Conservation (phyloP, 2,888 invertebrate genomes). For the Meandrusa payeni region DNA sequence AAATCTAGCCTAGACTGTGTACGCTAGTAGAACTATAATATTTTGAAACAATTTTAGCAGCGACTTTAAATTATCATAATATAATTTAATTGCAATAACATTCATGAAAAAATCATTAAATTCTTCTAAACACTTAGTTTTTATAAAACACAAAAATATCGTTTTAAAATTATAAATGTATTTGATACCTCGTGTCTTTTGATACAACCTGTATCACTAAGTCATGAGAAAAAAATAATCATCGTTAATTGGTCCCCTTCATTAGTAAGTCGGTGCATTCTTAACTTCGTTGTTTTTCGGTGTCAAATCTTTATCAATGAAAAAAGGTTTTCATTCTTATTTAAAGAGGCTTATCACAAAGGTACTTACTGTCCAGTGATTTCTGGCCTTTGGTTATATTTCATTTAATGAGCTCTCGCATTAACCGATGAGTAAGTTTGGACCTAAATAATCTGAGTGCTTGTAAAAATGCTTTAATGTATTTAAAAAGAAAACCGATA, state of each 20-base stretch:
- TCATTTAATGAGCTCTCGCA: slow-evolving; percentile 44
- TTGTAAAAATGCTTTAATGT: slow-evolving; percentile 9
- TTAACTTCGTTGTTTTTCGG: slow-evolving; percentile 64
- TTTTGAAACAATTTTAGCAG: too few relatives aligned
- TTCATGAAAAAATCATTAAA: too few relatives aligned
- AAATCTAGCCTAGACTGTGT: too few relatives aligned
- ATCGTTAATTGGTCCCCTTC: slow-evolving; percentile 79
- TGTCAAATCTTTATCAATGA: slow-evolving; percentile 80
- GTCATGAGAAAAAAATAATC: slow-evolving; percentile 73
- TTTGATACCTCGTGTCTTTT: too few relatives aligned
- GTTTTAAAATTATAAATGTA: too few relatives aligned
- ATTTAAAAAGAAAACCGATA: not conserved
- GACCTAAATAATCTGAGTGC: slow-evolving; percentile 12
- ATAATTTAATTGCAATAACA: too few relatives aligned
- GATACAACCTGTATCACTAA: slow-evolving; percentile 55
- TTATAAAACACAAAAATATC: not conserved
- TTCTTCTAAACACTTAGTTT: too few relatives aligned
- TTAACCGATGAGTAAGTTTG: slow-evolving; percentile 22
- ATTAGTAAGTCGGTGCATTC: slow-evolving; percentile 78
- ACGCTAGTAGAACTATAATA: too few relatives aligned
- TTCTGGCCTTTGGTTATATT: slow-evolving; percentile 57
- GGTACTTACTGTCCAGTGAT: slow-evolving; percentile 50
- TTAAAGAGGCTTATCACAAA: slow-evolving; percentile 70
- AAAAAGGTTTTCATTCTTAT: slow-evolving; percentile 78
- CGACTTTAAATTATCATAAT: too few relatives aligned